A percentile compares a stretch with the other conserved stretches of the same genome.
These are phyloP conservation scores for Poeciliopsis gracilis DNA, from an alignment of 2,797 vertebrate species.

Conservation along the genomic window DNA sequence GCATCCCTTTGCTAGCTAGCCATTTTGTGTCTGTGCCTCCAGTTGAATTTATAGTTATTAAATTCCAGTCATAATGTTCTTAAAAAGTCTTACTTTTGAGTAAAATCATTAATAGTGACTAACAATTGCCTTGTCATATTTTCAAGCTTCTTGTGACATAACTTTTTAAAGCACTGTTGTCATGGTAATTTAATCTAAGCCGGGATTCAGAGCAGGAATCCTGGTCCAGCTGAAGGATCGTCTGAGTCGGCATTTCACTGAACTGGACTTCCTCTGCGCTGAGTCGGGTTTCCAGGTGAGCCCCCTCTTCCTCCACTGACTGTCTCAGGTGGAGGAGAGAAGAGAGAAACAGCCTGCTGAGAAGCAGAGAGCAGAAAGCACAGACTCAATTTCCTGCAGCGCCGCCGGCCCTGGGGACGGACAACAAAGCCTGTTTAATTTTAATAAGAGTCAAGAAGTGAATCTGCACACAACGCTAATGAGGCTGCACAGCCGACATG, in stretches of 20 bases:
- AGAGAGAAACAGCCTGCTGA: neutral
- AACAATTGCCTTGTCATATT: too few relatives aligned
- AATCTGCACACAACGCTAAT: slow-evolving; percentile 1
- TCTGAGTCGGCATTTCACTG: neutral
- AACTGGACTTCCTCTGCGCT: neutral
- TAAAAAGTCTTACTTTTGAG: too few relatives aligned
- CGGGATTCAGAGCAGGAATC: neutral
- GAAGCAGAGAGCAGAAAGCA: slow-evolving; percentile 2
- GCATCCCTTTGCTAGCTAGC: too few relatives aligned
- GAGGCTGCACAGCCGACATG: neutral
- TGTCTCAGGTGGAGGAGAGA: neutral
- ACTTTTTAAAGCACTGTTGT: neutral
- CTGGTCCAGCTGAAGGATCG: neutral
- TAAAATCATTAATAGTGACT: too few relatives aligned
- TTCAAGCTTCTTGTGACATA: too few relatives aligned
- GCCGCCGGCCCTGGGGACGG: neutral
- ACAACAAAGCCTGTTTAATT: slow-evolving; percentile 10
- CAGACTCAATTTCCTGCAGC: slow-evolving; percentile 1
- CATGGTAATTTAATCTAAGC: neutral
- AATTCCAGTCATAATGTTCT: too few relatives aligned
- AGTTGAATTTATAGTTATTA: too few relatives aligned
- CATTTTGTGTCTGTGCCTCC: too few relatives aligned
- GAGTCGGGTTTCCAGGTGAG: neutral
- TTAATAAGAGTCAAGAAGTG: neutral
- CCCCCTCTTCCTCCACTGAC: neutral